Percentiles rank a stretch among this genome's conserved stretches.
phyloP scores from a whole-genome alignment of 1,140 invertebrate species.

The Epicauta chinensis region DNA sequence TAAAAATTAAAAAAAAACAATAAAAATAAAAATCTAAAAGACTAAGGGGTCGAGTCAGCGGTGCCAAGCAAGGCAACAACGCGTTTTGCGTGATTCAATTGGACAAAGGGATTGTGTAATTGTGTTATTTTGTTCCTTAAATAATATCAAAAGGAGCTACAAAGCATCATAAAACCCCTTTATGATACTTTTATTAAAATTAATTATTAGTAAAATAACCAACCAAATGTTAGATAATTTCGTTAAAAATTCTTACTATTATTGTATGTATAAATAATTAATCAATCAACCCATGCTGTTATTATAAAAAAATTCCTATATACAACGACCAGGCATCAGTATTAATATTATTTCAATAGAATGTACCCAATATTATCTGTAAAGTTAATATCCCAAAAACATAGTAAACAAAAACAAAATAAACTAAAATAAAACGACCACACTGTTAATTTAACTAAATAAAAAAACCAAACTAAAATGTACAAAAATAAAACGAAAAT shows the following conservation, averaged over 20 bases:
- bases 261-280: no score
- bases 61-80: constrained; percentile 37
- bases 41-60: constrained; percentile 18
- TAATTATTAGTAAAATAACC: no score
- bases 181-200: no score
- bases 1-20: no score
- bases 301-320: not conserved
- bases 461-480: constrained; percentile 9
- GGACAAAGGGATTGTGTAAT: constrained; percentile 24
- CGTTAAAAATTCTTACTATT: no score
- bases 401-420: constrained; percentile 5
- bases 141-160: no score
- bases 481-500: constrained; percentile 27
- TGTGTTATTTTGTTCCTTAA: constrained; percentile 20
- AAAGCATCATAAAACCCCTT: no score
- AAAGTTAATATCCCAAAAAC: constrained; percentile 5
- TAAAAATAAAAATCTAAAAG: constrained; percentile 7
- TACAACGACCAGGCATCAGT: constrained; percentile 9
- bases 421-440: constrained; percentile 20
- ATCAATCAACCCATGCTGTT: no score
- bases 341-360: constrained; percentile 10
- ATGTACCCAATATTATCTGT: no score
- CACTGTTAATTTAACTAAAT: constrained; percentile 7
- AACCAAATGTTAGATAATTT: no score
- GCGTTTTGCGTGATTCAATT: constrained; percentile 22